These are phyloP conservation scores for Tryphoninae sp. DNA, from an alignment of 2,888 invertebrate genomes.

Conservation along the genomic window DNA sequence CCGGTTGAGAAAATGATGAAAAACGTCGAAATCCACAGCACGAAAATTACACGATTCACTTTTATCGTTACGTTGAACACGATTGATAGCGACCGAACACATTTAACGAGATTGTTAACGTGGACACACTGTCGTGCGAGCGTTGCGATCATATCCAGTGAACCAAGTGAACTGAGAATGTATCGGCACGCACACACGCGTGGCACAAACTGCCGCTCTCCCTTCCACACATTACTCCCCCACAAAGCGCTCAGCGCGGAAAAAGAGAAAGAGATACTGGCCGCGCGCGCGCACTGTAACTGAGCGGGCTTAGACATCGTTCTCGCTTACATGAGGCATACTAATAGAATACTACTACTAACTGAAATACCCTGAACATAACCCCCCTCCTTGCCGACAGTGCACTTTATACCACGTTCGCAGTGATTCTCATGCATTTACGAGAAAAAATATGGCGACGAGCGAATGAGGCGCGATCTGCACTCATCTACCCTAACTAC, in stretches of 20 bases:
- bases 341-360: slow-evolving; percentile 28
- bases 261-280: slow-evolving; percentile 5
- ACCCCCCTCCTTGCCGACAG: background rate
- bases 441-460: slow-evolving; percentile 14
- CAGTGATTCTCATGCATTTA: background rate
- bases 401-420: slow-evolving; percentile 23
- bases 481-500: no score
- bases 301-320: slow-evolving; percentile 15
- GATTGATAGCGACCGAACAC: slow-evolving; percentile 30
- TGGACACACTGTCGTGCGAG: slow-evolving; percentile 65
- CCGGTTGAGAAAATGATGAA: slow-evolving; percentile 48
- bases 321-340: slow-evolving; percentile 19
- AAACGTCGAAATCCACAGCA: slow-evolving; percentile 28
- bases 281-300: slow-evolving; percentile 16
- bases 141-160: slow-evolving; percentile 67
- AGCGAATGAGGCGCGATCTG: background rate
- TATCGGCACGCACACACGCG: slow-evolving; percentile 64
- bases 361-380: background rate
- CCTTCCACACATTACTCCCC: background rate
- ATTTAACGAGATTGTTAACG: slow-evolving; percentile 70
- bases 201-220: slow-evolving; percentile 11
- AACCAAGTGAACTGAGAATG: slow-evolving; percentile 64
- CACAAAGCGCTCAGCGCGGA: slow-evolving; percentile 7
- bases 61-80: slow-evolving; percentile 19
- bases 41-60: slow-evolving; percentile 23